Base-by-base conservation (phyloP, 1,140 invertebrate genomes). In the Ganaspis sp. region DNA sequence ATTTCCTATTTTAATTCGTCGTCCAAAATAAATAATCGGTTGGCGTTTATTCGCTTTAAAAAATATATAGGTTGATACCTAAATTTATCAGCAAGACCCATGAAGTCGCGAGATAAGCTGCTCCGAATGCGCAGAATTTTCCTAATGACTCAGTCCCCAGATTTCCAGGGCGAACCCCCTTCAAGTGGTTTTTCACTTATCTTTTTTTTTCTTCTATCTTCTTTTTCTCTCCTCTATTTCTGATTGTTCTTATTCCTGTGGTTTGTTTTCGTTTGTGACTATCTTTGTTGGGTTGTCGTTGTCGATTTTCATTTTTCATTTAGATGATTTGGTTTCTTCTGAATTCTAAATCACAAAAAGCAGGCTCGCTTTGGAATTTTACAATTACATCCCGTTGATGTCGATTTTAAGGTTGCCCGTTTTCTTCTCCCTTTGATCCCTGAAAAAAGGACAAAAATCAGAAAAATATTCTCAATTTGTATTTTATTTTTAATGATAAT, bases 341-440 rank as follows among this genome's bases (percentile, higher is more conserved):
- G 58, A 29, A 15, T 29, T 64, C 23, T 5, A 34, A 34, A 64
- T 64, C 58, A 64, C 58, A 64, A 64, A 64, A 64, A 64, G 26
- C 58, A 34, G 58, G 12, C 58, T 64, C 58, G 4, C 58, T 64
- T 64, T 64, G 58, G 58, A 64, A 64, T 64, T 34, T 34, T 0
- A 2, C 12, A 64, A 75, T 89, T 89, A 91, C 84, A 91, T 90
- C 34, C 90, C 89, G 80, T 88, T 91, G 71, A 92, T 88, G 85
- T 90, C 89, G 84, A 91, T 90, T 83, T 94, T 94, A 93, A 93
- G 92, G 92, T 92, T 94, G 93, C 93, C 93, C 92, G 92, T 93
- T 94, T 93, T 94, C 93, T 93, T 94, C 93, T 93, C 93, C 92
- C 92, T 94, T 93, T 92, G 92, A 92, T 93, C 93, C 93, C 93